Evolutionary conservation across 1,140 invertebrate species (phyloP).

Genomic region (Scaptodrosophila lebanonensis): DNA sequence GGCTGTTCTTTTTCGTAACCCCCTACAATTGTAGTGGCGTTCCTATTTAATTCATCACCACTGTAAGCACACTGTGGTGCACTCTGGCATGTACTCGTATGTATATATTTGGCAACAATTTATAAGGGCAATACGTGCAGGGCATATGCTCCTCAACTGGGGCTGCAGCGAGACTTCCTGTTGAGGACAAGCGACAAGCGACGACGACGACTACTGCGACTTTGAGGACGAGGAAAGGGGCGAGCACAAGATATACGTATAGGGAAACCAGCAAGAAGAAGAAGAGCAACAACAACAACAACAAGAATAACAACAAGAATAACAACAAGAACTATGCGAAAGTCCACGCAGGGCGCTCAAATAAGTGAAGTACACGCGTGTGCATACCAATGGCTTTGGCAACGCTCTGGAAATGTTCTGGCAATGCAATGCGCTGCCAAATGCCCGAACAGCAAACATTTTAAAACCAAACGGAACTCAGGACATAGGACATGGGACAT

Average conservation of each 20-base stretch:
- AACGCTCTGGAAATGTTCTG: constrained; percentile 57
- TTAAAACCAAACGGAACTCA: constrained; percentile 56
- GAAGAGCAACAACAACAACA: no score
- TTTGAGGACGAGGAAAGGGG: neutral
- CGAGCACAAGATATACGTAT: no score
- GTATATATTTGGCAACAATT: constrained; percentile 65
- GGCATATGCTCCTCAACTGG: constrained; percentile 42
- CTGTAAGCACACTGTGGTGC: no score
- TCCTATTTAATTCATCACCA: no score
- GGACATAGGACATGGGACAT: constrained; percentile 29
- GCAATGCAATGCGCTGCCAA: neutral
- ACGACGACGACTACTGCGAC: constrained; percentile 17
- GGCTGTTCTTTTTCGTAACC: no score
- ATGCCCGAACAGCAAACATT: constrained; percentile 50
- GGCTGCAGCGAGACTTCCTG: constrained; percentile 54
- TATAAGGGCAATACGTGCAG: constrained; percentile 71
- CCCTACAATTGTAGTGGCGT: no score
- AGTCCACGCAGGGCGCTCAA: constrained; percentile 9
- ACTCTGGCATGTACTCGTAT: constrained; percentile 3
- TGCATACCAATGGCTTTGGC: constrained; percentile 68
- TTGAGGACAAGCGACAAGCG: constrained; percentile 42
- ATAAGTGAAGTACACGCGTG: constrained; percentile 69
- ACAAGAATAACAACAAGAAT: no score
- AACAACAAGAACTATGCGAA: neutral
- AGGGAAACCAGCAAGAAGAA: neutral